These are phyloP conservation scores for Cheilosia soror DNA, from an alignment of 2,888 invertebrate genomes.

Conservation along the genomic window DNA sequence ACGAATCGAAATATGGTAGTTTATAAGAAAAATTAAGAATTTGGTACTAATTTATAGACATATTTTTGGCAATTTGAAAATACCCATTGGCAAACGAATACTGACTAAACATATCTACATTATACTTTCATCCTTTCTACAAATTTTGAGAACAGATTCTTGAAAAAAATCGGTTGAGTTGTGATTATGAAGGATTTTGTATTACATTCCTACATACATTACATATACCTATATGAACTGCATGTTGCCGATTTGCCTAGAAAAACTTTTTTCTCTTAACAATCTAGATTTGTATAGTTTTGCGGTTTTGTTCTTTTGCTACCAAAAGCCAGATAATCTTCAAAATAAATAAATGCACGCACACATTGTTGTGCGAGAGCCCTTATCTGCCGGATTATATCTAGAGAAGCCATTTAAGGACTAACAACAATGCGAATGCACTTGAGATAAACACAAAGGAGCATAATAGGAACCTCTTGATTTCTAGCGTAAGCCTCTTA, in stretches of 20 bases:
- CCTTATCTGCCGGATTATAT: not conserved
- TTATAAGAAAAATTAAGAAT: too few relatives aligned
- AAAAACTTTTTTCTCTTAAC: not conserved
- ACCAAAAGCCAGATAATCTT: conserved; percentile 37
- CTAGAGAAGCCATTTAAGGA: not conserved
- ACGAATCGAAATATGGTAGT: too few relatives aligned
- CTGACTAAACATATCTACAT: too few relatives aligned
- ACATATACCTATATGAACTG: not conserved
- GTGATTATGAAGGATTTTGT: not conserved
- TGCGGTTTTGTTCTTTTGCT: conserved; percentile 28
- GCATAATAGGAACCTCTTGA: conserved; percentile 57
- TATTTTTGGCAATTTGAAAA: too few relatives aligned
- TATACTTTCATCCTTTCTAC: too few relatives aligned
- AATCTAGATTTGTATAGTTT: conserved; percentile 4
- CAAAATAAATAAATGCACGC: conserved; percentile 52
- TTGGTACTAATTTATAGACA: too few relatives aligned
- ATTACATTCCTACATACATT: not conserved
- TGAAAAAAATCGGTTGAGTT: not conserved
- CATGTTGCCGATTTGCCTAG: not conserved
- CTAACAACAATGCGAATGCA: conserved; percentile 36
- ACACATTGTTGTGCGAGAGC: conserved; percentile 6
- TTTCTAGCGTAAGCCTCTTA: conserved; percentile 54
- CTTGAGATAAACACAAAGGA: conserved; percentile 51
- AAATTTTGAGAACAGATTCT: not conserved
- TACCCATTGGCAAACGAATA: too few relatives aligned